These are phyloP conservation scores for Cyanistes caeruleus DNA, from an alignment of 2,113 vertebrate genomes.

Conservation along the genomic window DNA sequence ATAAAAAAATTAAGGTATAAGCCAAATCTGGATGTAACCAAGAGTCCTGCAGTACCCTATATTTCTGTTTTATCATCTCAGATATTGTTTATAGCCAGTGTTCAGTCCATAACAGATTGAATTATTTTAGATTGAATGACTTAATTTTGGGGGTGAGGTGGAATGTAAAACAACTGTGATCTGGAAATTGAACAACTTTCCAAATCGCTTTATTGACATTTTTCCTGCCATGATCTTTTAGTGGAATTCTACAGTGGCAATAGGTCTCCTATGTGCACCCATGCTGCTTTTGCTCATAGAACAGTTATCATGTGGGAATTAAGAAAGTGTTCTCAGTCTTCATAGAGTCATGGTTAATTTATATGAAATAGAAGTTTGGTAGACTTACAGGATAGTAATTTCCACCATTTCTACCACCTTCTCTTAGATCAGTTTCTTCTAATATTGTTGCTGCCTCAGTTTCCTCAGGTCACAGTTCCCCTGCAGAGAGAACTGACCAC, in stretches of 20 bases:
- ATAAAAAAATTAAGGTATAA: not conserved
- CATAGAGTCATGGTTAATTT: not conserved
- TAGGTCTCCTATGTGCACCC: not conserved
- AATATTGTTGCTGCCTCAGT: not conserved
- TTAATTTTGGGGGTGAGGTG: not conserved
- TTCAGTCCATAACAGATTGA: not conserved
- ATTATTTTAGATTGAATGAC: not conserved
- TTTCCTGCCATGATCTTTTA: not conserved
- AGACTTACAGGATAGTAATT: not conserved
- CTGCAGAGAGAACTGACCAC: not conserved
- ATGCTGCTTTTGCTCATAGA: not conserved
- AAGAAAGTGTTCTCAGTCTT: not conserved
- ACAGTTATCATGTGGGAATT: not conserved
- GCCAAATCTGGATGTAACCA: not conserved
- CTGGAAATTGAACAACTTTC: not conserved
- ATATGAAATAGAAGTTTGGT: not conserved
- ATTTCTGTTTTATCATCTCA: not conserved
- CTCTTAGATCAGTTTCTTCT: not conserved
- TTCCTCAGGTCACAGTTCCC: not conserved
- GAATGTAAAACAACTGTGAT: not conserved
- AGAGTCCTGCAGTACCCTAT: not conserved
- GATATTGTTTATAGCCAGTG: not conserved
- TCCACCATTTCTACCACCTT: not conserved
- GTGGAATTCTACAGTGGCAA: not conserved
- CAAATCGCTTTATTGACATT: not conserved